These are phyloP conservation scores for Halcyon smyrnensis DNA, from an alignment of 2,797 vertebrate species.

Conservation along the genomic window DNA sequence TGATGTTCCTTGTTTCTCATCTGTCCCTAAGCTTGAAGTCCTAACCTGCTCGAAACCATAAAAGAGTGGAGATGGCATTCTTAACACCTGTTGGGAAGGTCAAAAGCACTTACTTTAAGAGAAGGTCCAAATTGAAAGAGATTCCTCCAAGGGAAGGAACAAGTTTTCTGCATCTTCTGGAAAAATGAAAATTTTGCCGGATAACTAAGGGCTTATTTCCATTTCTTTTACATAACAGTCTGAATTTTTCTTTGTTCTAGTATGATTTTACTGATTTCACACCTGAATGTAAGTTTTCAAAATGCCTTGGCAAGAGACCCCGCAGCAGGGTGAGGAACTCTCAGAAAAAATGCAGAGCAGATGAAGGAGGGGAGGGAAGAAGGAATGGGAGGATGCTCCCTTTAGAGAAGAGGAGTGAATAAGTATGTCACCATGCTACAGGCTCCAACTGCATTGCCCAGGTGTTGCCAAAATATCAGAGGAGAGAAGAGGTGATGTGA, in stretches of 20 bases:
- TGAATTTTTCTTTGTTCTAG: background rate
- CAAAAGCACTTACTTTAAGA: background rate
- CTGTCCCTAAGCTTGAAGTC: background rate
- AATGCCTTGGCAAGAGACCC: background rate
- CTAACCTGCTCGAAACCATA: background rate
- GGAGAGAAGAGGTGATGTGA: background rate
- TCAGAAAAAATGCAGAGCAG: background rate
- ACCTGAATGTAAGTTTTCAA: background rate
- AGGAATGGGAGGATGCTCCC: background rate
- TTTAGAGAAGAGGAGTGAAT: background rate
- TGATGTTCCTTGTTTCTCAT: background rate
- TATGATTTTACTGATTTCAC: background rate
- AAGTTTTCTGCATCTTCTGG: background rate
- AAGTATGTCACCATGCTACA: background rate
- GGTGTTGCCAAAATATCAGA: background rate
- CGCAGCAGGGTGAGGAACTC: background rate
- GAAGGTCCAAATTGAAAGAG: background rate
- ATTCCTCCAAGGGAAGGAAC: background rate
- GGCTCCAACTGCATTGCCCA: background rate
- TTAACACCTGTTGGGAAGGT: background rate
- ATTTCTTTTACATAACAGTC: background rate
- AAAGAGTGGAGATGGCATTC: background rate
- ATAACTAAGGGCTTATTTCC: background rate
- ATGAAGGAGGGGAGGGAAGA: background rate
- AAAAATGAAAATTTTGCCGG: background rate